A percentile compares a stretch with the other conserved stretches of the same genome.
These are phyloP conservation scores for Caranx ignobilis DNA, from an alignment of 2,113 vertebrate genomes.

Conservation along the genomic window DNA sequence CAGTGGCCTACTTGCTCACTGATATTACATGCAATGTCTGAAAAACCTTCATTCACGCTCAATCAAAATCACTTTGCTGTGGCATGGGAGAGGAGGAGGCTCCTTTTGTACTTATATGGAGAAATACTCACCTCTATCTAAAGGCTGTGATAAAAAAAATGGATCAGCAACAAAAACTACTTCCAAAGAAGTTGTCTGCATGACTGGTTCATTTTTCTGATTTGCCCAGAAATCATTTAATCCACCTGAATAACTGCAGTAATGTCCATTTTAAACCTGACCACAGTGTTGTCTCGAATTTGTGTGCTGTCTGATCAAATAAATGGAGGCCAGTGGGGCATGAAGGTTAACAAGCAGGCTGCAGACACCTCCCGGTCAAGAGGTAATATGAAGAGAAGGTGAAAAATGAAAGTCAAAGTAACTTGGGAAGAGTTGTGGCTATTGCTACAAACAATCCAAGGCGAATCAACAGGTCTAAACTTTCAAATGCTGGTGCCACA, in stretches of 20 bases:
- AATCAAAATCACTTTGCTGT: slow-evolving; percentile 5
- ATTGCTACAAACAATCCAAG: neutral
- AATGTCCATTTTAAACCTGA: slow-evolving; percentile 22
- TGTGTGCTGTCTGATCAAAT: slow-evolving; percentile 22
- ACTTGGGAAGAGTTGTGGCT: neutral
- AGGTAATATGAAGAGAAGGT: neutral
- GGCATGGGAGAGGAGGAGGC: neutral
- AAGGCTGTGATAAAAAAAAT: neutral
- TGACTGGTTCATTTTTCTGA: slow-evolving; percentile 51
- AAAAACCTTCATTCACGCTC: neutral
- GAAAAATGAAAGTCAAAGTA: neutral
- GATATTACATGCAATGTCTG: neutral
- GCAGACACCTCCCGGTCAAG: neutral
- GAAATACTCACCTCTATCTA: neutral
- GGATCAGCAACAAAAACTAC: neutral
- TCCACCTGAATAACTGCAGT: slow-evolving; percentile 23
- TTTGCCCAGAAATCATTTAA: slow-evolving; percentile 34
- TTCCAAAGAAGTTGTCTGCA: slow-evolving; percentile 14
- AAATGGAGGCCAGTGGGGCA: neutral
- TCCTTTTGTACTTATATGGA: neutral
- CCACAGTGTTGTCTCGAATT: neutral
- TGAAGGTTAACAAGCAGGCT: slow-evolving; percentile 9
- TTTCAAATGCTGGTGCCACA: slow-evolving; percentile 43
- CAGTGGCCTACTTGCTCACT: slow-evolving; percentile 26
- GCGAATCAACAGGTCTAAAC: neutral